Conservation (phyloP, 2,113 vertebrate genomes). For the Uria aalge region DNA sequence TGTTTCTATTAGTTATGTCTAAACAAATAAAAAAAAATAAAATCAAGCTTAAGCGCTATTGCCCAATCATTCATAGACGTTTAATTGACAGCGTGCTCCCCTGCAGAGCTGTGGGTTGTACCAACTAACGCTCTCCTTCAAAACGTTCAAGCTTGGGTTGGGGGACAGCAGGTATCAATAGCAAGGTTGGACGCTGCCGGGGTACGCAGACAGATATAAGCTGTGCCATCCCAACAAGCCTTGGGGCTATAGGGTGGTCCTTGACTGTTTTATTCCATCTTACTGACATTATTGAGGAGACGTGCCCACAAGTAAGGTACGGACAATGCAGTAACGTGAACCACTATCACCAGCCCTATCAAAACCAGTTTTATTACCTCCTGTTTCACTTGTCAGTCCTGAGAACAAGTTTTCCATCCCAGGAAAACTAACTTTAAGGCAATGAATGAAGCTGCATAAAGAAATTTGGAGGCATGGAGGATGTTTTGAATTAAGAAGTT, state of each 20-base stretch:
- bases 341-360: background rate
- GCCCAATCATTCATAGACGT: rapidly evolving
- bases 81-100: background rate
- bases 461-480: background rate
- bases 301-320: background rate
- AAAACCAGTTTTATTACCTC: background rate
- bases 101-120: background rate
- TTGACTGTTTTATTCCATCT: background rate
- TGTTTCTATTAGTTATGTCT: background rate
- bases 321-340: background rate
- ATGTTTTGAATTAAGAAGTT: background rate
- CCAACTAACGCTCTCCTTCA: background rate
- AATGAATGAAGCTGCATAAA: background rate
- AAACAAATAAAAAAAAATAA: background rate
- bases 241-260: background rate
- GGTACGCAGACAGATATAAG: background rate
- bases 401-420: rapidly evolving
- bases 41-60: background rate
- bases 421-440: background rate
- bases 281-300: background rate
- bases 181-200: background rate
- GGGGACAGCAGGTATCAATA: background rate
- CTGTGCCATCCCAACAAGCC: background rate
- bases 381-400: background rate
- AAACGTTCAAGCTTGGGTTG: background rate